Conservation (phyloP, 2,797 vertebrate species). For the Pseudochirops corinnae region DNA sequence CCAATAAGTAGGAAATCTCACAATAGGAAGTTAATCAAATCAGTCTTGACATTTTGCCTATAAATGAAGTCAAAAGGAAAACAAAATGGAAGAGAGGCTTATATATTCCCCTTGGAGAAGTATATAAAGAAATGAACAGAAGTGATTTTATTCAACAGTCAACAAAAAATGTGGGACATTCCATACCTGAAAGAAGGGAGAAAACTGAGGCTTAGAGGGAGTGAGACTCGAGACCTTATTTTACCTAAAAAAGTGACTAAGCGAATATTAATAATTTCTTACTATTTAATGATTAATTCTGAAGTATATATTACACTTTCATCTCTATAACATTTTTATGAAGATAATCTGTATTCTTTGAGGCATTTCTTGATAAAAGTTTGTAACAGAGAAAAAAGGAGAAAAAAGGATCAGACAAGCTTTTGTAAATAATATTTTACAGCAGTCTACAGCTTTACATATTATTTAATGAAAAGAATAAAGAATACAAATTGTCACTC, state of each 20-base stretch:
- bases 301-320: neutral
- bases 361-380: neutral
- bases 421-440: neutral
- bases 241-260: neutral
- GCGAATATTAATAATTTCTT: neutral
- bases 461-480: neutral
- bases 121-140: neutral
- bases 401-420: neutral
- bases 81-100: neutral
- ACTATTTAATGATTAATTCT: neutral
- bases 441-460: neutral
- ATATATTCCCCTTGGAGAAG: neutral
- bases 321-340: neutral
- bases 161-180: neutral
- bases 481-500: neutral
- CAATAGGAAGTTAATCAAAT: neutral
- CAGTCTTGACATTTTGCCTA: neutral
- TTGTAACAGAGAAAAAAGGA: neutral
- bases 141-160: neutral
- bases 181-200: neutral
- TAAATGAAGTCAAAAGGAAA: neutral
- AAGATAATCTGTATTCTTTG: neutral
- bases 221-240: neutral
- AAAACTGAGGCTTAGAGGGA: neutral
- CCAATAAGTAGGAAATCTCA: neutral